These are phyloP conservation scores for Drosophila incognita DNA, from an alignment of 2,888 invertebrate genomes.

Conservation along the genomic window DNA sequence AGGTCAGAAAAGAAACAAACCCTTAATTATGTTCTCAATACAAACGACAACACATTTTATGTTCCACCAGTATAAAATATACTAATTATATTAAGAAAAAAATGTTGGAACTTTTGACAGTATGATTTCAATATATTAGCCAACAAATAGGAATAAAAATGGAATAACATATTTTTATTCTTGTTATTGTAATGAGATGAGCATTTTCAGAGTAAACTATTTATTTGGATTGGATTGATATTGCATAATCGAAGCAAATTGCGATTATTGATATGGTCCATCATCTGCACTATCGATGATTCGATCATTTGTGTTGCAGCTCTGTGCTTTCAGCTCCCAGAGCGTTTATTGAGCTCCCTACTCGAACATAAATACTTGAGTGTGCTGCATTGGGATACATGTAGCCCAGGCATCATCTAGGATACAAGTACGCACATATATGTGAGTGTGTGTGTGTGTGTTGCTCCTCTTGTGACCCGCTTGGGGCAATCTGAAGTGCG, in stretches of 20 bases:
- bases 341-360: slow-evolving; percentile 9
- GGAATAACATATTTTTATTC: not conserved
- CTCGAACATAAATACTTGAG: slow-evolving; percentile 29
- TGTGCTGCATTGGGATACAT: slow-evolving; percentile 10
- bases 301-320: slow-evolving; percentile 9
- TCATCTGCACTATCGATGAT: slow-evolving; percentile 20
- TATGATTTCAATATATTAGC: not conserved
- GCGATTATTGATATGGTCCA: not conserved
- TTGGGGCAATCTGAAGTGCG: slow-evolving; percentile 48
- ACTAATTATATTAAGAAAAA: not conserved
- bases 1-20: slow-evolving; percentile 6
- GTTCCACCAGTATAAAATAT: not conserved
- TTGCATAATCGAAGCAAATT: not conserved
- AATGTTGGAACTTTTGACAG: not conserved
- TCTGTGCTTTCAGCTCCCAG: not conserved
- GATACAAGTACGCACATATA: slow-evolving; percentile 11
- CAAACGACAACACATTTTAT: not conserved
- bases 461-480: slow-evolving; percentile 10
- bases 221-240: no score
- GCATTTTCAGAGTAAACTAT: not conserved
- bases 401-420: slow-evolving; percentile 21
- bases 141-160: not conserved
- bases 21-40: slow-evolving; percentile 14
- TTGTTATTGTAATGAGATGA: not conserved
- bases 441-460: slow-evolving; percentile 1